A percentile compares a stretch with the other conserved stretches of the same genome.
Evolutionary conservation across 2,113 vertebrate genomes (phyloP).

Genomic region (Rhadina sibilatrix): DNA sequence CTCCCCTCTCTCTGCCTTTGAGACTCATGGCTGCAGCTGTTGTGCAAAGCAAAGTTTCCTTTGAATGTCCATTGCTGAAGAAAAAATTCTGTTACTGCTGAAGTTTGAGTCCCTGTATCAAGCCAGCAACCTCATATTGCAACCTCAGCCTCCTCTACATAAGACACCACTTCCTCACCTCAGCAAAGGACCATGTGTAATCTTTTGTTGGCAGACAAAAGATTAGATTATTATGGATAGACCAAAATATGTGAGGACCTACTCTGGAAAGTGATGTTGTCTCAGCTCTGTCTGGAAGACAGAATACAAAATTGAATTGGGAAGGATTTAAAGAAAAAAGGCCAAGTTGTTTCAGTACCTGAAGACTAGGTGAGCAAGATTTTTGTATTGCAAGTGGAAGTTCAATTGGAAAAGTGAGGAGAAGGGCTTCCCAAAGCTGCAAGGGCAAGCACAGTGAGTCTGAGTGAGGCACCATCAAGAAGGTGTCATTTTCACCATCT

Average conservation of each 20-base stretch:
- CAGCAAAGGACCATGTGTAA: fast-evolving
- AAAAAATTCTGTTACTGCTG: neutral
- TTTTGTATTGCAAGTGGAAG: neutral
- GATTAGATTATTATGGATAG: neutral
- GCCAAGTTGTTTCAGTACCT: neutral
- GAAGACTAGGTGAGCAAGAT: neutral
- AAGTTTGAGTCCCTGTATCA: neutral
- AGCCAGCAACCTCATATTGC: neutral
- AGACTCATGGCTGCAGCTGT: neutral
- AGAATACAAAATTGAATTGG: neutral
- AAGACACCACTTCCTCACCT: fast-evolving
- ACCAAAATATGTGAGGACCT: neutral
- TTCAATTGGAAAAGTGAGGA: neutral
- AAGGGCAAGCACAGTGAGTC: neutral
- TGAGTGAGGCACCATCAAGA: fast-evolving
- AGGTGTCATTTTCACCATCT: neutral
- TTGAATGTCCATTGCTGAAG: neutral
- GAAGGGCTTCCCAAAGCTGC: neutral
- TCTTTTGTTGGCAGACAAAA: neutral
- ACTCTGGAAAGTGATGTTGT: neutral
- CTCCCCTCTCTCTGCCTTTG: neutral
- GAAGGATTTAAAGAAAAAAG: neutral
- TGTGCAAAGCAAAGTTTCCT: neutral
- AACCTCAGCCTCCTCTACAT: neutral
- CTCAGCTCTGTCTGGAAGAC: neutral